Base-by-base conservation (phyloP, 2,888 invertebrate genomes). In the Orthosia cruda region DNA sequence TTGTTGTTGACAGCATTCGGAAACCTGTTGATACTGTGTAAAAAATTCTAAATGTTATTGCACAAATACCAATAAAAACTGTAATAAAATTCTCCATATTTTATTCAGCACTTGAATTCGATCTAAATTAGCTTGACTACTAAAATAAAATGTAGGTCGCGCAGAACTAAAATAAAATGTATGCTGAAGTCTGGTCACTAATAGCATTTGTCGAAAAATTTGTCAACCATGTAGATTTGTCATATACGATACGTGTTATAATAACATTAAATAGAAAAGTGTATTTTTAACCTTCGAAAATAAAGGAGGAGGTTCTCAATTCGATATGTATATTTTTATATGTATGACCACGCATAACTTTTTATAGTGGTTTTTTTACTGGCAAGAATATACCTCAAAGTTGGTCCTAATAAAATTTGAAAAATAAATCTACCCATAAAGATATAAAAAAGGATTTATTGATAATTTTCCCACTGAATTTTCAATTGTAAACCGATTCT, bases 91-190 rank as follows among this genome's bases (percentile, higher is more conserved):
- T 65, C 23, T 45, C 18, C 12, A 26, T 40, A 59, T 54, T 64
- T 54, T 49, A 66, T 73, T 54, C 52, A 64, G 13, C 49, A 49
- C 45, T 64, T 63, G 12, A 57, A 63, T 61, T 68, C 49, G 15
- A 52, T 66, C 47, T 59, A 62, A 84, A 75, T 55, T 59, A 57
- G 66, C 20, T 69, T 59, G 59, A 68, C 66, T n/a, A n/a, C n/a
- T 66, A 71, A 71, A 83, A 80, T 74, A 70, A 55, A 74, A 84
- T 78, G n/a, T 66, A 59, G 83, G 77, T 71, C 75, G 20, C 49
- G 65, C 57, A n/a, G 58, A 74, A 54, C 61, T 68, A 57, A 81
- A 81, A 72, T 74, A 77, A 81, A 74, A 72, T 77, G 47, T 68
- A 70, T 49, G 59, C 49, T 55, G 49, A 64, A 67, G 20, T 47